These are phyloP conservation scores for Sandelia bainsii DNA, from an alignment of 2,797 vertebrate genomes.

Conservation along the genomic window DNA sequence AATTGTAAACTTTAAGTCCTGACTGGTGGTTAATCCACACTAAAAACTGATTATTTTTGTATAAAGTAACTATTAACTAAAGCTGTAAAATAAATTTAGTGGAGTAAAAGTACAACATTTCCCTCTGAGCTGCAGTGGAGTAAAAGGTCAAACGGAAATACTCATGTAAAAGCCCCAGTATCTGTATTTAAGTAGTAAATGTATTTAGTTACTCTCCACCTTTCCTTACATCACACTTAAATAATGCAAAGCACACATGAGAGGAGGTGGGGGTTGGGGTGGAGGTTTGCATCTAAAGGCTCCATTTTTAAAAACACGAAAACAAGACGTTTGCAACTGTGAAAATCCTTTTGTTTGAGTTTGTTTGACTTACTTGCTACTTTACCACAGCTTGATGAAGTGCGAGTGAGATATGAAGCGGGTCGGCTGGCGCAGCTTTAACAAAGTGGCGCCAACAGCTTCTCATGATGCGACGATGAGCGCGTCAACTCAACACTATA, in stretches of 20 bases:
- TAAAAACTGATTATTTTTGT: too few species aligned
- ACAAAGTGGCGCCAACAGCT: constrained; percentile 94
- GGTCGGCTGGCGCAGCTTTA: constrained; percentile 65
- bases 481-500: constrained; percentile 78
- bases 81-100: not conserved
- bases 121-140: not conserved
- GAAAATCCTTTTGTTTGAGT: too few species aligned
- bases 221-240: not conserved
- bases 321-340: not conserved
- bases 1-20: too few species aligned
- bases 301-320: not conserved
- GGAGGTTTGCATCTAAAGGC: not conserved
- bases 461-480: constrained; percentile 80
- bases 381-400: too few species aligned
- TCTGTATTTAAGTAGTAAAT: not conserved
- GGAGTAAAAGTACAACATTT: not conserved
- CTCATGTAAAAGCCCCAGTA: not conserved
- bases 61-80: too few species aligned
- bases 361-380: too few species aligned
- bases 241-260: not conserved
- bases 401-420: too few species aligned
- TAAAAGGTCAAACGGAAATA: not conserved
- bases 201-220: not conserved
- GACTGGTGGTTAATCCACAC: too few species aligned
- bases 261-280: too few species aligned